These are phyloP conservation scores for Oryzias sinensis DNA, from an alignment of 2,797 vertebrate species.

Conservation along the genomic window DNA sequence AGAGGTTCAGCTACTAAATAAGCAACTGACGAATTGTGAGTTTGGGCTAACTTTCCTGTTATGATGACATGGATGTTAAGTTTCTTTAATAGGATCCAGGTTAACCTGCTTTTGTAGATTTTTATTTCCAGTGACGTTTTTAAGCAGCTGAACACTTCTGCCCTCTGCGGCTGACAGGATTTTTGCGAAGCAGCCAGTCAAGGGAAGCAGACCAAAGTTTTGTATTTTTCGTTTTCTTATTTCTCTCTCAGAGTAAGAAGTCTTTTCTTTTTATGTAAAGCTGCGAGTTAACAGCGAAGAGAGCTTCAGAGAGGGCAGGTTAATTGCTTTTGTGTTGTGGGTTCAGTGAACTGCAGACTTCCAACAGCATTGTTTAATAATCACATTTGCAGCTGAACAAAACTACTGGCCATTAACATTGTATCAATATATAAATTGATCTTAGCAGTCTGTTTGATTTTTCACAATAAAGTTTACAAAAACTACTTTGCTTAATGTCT, in stretches of 20 bases:
- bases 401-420: slow-evolving; percentile 82
- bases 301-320: slow-evolving; percentile 51
- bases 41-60: slow-evolving; percentile 73
- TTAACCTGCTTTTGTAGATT: slow-evolving; percentile 72
- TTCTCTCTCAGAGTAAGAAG: slow-evolving; percentile 67
- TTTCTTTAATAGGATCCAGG: slow-evolving; percentile 67
- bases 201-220: slow-evolving; percentile 86
- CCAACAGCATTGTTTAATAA: slow-evolving; percentile 65
- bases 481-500: slow-evolving; percentile 41
- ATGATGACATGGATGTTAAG: slow-evolving; percentile 58
- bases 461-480: slow-evolving; percentile 85
- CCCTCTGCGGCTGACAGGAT: slow-evolving; percentile 58
- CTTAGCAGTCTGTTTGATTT: slow-evolving; percentile 83
- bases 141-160: slow-evolving; percentile 63
- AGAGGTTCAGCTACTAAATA: slow-evolving; percentile 68
- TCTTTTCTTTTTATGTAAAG: slow-evolving; percentile 58
- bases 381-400: slow-evolving; percentile 77
- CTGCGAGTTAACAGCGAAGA: slow-evolving; percentile 45
- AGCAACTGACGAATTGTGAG: slow-evolving; percentile 74
- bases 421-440: slow-evolving; percentile 81
- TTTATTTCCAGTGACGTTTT: slow-evolving; percentile 53
- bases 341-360: slow-evolving; percentile 60
- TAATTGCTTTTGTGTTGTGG: slow-evolving; percentile 51
- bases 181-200: slow-evolving; percentile 66
- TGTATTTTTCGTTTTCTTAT: slow-evolving; percentile 78